These are phyloP conservation scores for Lampris megalopsis DNA, from an alignment of 2,113 vertebrate species.

Conservation along the genomic window DNA sequence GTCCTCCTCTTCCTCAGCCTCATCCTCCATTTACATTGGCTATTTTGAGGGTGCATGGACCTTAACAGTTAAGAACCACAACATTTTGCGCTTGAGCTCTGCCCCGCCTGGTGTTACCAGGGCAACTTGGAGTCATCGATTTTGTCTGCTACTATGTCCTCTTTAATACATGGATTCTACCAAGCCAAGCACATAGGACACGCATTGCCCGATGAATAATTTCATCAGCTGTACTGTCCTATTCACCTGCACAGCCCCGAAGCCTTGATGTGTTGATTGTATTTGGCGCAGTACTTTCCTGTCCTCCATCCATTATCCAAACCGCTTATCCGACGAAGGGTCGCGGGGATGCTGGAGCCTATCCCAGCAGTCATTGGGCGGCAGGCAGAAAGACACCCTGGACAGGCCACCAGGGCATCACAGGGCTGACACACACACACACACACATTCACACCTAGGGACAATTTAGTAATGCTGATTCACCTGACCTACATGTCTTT, in stretches of 20 bases:
- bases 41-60: not conserved
- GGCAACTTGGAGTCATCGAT: too few species aligned
- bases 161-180: conserved; percentile 1
- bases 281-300: conserved; percentile 3
- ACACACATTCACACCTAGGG: too few species aligned
- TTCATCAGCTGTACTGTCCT: conserved; percentile 45
- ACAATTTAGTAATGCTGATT: too few species aligned
- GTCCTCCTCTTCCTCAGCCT: not conserved
- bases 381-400: too few species aligned
- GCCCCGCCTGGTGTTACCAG: not conserved
- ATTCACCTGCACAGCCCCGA: conserved; percentile 52
- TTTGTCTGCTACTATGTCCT: conserved; percentile 14
- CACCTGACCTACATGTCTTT: too few species aligned
- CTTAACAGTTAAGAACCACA: conserved; percentile 9
- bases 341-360: too few species aligned
- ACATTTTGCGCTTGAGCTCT: conserved; percentile 29
- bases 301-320: too few species aligned
- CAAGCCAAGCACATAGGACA: conserved; percentile 6
- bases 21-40: not conserved
- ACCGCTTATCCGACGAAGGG: too few species aligned
- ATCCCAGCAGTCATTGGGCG: too few species aligned
- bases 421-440: too few species aligned
- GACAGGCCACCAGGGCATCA: too few species aligned
- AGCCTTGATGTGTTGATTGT: conserved; percentile 32
- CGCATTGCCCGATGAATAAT: conserved; percentile 43